These are phyloP conservation scores for Sparidentex hasta DNA, from an alignment of 2,797 vertebrate genomes.

Conservation along the genomic window DNA sequence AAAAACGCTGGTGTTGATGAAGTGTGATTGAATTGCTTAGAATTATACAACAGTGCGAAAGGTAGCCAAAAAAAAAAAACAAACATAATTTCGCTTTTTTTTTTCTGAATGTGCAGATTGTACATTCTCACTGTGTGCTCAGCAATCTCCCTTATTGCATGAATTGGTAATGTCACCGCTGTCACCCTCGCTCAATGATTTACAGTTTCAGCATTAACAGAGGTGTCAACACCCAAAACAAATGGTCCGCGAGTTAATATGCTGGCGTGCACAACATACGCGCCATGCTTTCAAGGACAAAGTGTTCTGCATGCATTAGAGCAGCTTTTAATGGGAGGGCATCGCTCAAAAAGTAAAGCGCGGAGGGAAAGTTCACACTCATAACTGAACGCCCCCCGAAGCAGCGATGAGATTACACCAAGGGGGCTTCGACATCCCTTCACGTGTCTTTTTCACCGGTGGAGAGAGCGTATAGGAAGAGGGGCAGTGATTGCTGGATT, in stretches of 20 bases:
- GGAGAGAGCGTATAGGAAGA: constrained; percentile 32
- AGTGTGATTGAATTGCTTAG: constrained; percentile 49
- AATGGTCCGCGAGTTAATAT: constrained; percentile 73
- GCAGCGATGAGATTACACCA: constrained; percentile 46
- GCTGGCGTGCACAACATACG: constrained; percentile 61
- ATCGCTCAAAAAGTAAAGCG: constrained; percentile 32
- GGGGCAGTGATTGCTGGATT: constrained; percentile 16
- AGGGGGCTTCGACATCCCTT: constrained; percentile 19
- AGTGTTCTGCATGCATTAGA: constrained; percentile 58
- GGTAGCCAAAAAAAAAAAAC: background rate
- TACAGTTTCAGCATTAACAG: constrained; percentile 80
- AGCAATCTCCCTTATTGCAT: constrained; percentile 77
- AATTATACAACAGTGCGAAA: constrained; percentile 44
- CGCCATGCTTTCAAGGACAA: constrained; percentile 66
- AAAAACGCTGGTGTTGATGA: constrained; percentile 39
- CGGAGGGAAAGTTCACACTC: constrained; percentile 43
- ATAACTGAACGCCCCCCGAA: constrained; percentile 52
- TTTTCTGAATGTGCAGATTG: constrained; percentile 50
- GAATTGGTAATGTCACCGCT: constrained; percentile 78
- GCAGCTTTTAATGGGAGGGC: constrained; percentile 33
- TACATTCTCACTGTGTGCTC: constrained; percentile 65
- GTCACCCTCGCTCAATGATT: constrained; percentile 75
- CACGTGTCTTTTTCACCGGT: background rate
- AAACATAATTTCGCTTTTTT: constrained; percentile 15
- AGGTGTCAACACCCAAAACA: constrained; percentile 78